Base-by-base conservation (phyloP, 2,113 vertebrate genomes). In the mouse (Mus musculus) region DNA sequence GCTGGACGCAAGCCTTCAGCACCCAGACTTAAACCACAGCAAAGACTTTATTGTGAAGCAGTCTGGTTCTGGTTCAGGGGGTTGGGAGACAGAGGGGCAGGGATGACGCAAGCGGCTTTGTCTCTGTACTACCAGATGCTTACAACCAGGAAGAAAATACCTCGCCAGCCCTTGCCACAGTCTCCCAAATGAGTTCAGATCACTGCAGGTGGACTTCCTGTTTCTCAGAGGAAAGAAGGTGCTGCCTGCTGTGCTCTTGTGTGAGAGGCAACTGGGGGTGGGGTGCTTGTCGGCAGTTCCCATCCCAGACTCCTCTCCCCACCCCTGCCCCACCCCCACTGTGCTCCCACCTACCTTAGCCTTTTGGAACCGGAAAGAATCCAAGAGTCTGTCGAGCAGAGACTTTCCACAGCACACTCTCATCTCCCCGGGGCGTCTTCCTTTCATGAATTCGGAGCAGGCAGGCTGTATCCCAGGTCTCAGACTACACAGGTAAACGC, bases 331-430 rank as follows among this genome's bases (percentile, higher is more conserved):
- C 24, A 16, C 54, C 54, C 30, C 20, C 56, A 16, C 26, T 7
- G 1, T 26, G 20, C n/a, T 73, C 19, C 28, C 73, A 22, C 16
- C 39, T 65, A 42, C 82, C 39, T 28, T 30, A 3, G n/a, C 81
- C 59, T 65, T 30, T 49, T 65, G 82, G 61, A 85, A 85, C 28
- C 17, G 5, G 33, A 22, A 54, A 52, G 46, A 73, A 28, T 28
- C 16, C 16, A 0, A 17, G n/a, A 69, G 72, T 3, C 1, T 7
- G 17, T 22, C 3, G 14, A 11, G 77, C 39, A 3, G 6, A 36
- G 49, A 52, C 61, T 22, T 69, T 78, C 17, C 7, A 24, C 11
- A 0, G 12, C 13, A 17, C 1, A 17, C 20, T 20, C 26, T 46
- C 20, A 2, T 36, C 49, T n/a, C 30, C 30, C 61, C 5, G 3